These are phyloP conservation scores for Luperina nickerlii DNA, from an alignment of 2,888 invertebrate species.

Conservation along the genomic window DNA sequence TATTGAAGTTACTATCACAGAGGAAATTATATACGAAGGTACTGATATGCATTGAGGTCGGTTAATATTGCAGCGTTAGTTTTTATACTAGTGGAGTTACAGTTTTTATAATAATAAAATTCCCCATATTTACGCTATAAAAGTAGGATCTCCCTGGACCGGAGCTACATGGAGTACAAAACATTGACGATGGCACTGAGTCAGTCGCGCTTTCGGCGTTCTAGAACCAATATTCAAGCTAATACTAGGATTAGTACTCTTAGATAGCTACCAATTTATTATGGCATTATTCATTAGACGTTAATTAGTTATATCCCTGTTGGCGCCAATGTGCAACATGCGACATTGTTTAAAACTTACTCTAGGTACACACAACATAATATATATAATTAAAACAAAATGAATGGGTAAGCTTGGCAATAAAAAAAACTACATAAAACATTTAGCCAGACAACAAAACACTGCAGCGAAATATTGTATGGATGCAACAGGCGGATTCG, in stretches of 20 bases:
- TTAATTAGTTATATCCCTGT: slow-evolving; percentile 32
- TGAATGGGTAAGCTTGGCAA: not conserved
- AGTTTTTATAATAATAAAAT: slow-evolving; percentile 66
- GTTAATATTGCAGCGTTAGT: slow-evolving; percentile 58
- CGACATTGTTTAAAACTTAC: slow-evolving; percentile 39
- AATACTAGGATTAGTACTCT: slow-evolving; percentile 68
- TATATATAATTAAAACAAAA: slow-evolving; percentile 25
- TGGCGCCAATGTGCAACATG: slow-evolving; percentile 47
- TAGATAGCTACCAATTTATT: slow-evolving; percentile 31
- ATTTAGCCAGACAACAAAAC: slow-evolving; percentile 39
- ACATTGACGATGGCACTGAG: slow-evolving; percentile 86
- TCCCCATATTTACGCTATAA: slow-evolving; percentile 88
- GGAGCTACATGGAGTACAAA: slow-evolving; percentile 87
- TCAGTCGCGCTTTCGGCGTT: slow-evolving; percentile 78
- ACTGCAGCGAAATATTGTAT: slow-evolving; percentile 10
- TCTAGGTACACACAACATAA: slow-evolving; percentile 27
- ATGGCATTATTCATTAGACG: slow-evolving; percentile 31
- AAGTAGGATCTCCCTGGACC: slow-evolving; percentile 84
- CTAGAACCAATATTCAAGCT: slow-evolving; percentile 83
- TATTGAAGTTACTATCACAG: slow-evolving; percentile 42
- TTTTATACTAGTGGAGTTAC: slow-evolving; percentile 50
- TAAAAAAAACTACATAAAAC: not conserved
- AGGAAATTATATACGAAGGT: slow-evolving; percentile 36
- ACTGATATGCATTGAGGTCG: slow-evolving; percentile 26
- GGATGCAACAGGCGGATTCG: not conserved